phyloP scores from a whole-genome alignment of 2,888 invertebrate species.

The Pachydiplax longipennis region DNA sequence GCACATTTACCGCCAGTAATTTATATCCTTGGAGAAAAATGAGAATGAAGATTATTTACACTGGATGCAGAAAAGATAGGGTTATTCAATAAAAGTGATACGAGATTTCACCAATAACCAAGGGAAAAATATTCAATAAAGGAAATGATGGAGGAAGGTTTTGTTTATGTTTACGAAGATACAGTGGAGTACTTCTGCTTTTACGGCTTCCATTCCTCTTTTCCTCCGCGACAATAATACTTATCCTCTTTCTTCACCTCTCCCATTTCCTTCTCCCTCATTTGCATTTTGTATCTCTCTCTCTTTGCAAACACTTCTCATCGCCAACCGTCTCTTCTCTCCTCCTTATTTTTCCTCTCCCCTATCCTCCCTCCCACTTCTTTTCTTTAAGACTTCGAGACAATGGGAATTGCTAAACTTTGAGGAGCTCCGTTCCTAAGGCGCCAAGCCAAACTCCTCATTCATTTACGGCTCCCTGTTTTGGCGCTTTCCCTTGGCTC shows the following conservation, averaged over 20 bases:
- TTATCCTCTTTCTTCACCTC: background rate
- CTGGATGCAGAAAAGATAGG: too few relatives aligned
- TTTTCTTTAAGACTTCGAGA: background rate
- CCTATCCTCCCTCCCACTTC: background rate
- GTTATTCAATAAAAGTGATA: too few relatives aligned
- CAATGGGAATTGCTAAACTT: conserved; percentile 32
- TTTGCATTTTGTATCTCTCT: background rate
- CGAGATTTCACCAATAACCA: too few relatives aligned
- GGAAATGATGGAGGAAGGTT: too few relatives aligned
- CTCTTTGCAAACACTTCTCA: background rate
- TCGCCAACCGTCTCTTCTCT: background rate
- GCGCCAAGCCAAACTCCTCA: conserved; percentile 23
- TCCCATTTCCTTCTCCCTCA: background rate
- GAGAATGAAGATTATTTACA: too few relatives aligned
- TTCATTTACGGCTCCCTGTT: conserved; percentile 20
- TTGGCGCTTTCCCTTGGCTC: background rate
- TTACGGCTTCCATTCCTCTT: background rate
- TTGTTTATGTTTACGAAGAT: too few relatives aligned
- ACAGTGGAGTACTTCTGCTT: background rate
- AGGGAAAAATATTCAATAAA: too few relatives aligned
- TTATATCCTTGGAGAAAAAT: too few relatives aligned
- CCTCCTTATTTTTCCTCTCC: background rate
- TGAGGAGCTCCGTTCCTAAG: conserved; percentile 16
- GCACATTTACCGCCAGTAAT: too few relatives aligned
- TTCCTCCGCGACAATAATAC: background rate